A percentile compares a stretch with the other conserved stretches of the same genome.
Evolutionary conservation across 1,140 invertebrate species (phyloP).

Genomic region (Spodoptera litura): DNA sequence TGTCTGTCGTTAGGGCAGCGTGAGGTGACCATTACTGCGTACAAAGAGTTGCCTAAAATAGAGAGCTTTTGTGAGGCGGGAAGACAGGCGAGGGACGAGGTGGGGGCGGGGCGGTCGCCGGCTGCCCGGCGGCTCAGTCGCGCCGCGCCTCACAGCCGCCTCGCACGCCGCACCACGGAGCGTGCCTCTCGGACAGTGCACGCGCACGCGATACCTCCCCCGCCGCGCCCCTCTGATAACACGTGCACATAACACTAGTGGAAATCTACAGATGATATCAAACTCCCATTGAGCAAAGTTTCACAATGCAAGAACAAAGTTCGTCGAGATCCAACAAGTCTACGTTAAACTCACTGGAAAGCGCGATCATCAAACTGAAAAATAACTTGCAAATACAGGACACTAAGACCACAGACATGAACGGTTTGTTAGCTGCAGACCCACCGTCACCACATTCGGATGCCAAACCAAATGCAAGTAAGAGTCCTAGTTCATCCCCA

Average conservation of each 20-base stretch:
- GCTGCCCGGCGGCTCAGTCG: conserved; percentile 81
- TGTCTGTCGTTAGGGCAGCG: conserved; percentile 83
- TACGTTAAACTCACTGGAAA: conserved; percentile 82
- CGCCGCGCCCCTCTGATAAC: conserved; percentile 67
- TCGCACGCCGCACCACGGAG: conserved; percentile 73
- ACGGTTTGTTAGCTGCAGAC: conserved; percentile 73
- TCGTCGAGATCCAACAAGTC: conserved; percentile 78
- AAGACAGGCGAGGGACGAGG: conserved; percentile 71
- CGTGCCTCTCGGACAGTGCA: conserved; percentile 68
- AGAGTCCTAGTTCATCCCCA: conserved; percentile 81
- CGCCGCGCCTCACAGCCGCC: conserved; percentile 77
- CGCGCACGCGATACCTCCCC: conserved; percentile 75
- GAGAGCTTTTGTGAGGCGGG: conserved; percentile 84
- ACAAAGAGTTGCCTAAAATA: conserved; percentile 86
- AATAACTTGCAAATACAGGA: conserved; percentile 85
- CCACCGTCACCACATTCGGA: conserved; percentile 72
- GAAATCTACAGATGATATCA: conserved; percentile 59
- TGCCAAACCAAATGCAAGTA: conserved; percentile 76
- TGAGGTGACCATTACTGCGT: conserved; percentile 85
- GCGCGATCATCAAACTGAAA: conserved; percentile 84
- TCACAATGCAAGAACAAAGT: conserved; percentile 83
- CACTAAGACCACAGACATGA: conserved; percentile 79
- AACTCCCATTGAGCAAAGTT: conserved; percentile 49
- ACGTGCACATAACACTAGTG: conserved; percentile 66
- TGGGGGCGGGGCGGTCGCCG: conserved; percentile 79